These are phyloP conservation scores for Drosophila kikkawai DNA, from an alignment of 1,140 invertebrate genomes.

Conservation along the genomic window DNA sequence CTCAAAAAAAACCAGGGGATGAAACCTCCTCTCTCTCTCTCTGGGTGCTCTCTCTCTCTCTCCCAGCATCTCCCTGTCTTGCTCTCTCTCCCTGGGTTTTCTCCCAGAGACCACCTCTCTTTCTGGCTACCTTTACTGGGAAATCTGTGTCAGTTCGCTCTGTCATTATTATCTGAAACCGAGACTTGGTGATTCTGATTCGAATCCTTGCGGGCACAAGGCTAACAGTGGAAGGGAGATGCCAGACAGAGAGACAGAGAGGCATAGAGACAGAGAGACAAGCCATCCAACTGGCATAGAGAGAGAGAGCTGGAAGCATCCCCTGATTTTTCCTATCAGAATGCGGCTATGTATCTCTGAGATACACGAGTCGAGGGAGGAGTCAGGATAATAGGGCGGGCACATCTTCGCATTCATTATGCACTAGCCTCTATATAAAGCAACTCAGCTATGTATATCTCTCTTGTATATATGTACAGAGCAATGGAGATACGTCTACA, in stretches of 20 bases:
- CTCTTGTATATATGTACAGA: conserved; percentile 28
- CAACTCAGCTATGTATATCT: conserved; percentile 4
- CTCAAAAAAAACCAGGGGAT: conserved; percentile 62
- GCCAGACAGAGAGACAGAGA: conserved; percentile 10
- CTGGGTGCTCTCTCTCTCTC: conserved; percentile 9
- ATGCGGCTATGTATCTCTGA: conserved; percentile 76
- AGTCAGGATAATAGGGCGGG: conserved; percentile 84
- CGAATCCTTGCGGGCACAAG: conserved; percentile 62
- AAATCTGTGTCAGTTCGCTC: conserved; percentile 77
- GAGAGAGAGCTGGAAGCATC: conserved; percentile 49
- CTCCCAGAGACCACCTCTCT: conserved; percentile 11
- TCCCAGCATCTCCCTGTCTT: conserved; percentile 6
- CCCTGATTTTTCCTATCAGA: conserved; percentile 71
- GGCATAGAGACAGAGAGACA: conserved; percentile 1
- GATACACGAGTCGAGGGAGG: conserved; percentile 75
- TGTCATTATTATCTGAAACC: conserved; percentile 62
- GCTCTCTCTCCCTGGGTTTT: conserved; percentile 8
- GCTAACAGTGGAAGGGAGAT: conserved; percentile 29
- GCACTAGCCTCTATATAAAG: conserved; percentile 53
- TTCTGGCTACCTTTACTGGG: conserved; percentile 12
- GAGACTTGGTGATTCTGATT: conserved; percentile 53
- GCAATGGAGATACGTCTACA: conserved; percentile 35
- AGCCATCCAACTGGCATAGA: conserved; percentile 2
- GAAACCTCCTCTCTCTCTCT: conserved; percentile 45
- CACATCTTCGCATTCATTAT: conserved; percentile 84